Evolutionary conservation across 1,140 invertebrate genomes (phyloP), one percentile per base, ranked within the genome.

Genomic region (Cotesia chilonis): DNA sequence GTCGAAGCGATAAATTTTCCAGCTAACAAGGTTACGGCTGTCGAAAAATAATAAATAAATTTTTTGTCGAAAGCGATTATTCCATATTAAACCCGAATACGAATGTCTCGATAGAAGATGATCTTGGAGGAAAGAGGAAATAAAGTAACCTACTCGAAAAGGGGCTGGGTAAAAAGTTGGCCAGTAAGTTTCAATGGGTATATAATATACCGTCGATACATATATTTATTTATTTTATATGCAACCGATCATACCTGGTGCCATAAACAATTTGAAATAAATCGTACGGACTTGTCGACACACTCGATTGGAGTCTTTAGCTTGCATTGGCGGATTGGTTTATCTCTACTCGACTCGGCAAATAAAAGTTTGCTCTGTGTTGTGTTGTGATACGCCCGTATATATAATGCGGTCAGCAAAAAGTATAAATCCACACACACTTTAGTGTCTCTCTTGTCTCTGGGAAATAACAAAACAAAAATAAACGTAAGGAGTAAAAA

Each of bases 261-360:
- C 65, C 71, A 63, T 68, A 73, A 73, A 68, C 71, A 73, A 73
- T 73, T 74, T 71, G 37, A 71, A 71, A 74, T 71, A 71, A 74
- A 74, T 71, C 65, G 64, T 67, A 36, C 65, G 71, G 73, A 60
- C 54, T 73, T 38, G 41, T 72, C 68, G 60, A 72, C 60, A 70
- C 68, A 38, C 59, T 64, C 74, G 59, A 72, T 72, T 75, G 74
- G 71, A 75, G 41, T 47, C 41, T 47, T 47, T 47, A 47, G 41
- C 71, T 72, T 73, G 28, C 28, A 28, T 28, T 28, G 74, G 68
- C 68, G 71, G 63, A 75, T 75, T 73, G 74, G 71, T 72, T 75
- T 75, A 73, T 75, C 71, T 64, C 66, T 20, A 28, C 28, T 28
- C 14, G 57, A 10, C 10, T 9, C 41, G 6, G 41, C 6, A 47